Evolutionary conservation across 2,888 invertebrate species (phyloP), one percentile per base, ranked within the genome.

Genomic region (Pasiphila rectangulata): DNA sequence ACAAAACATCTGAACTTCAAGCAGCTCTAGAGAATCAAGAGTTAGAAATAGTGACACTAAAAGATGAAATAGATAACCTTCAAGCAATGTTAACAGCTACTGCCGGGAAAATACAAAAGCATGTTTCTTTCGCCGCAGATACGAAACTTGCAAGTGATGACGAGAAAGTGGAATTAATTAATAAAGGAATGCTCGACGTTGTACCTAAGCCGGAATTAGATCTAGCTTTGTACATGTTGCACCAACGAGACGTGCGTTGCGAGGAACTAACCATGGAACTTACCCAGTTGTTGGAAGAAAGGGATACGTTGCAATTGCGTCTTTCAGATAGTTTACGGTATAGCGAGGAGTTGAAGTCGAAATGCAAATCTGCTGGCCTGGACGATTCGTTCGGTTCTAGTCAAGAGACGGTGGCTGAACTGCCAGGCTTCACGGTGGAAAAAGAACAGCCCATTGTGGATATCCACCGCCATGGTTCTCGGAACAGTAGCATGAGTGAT

Each of bases 201-300:
- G 81, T 88, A 16, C 84, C 86, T 0, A 84, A 92, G 65, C 91
- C 93, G 0, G 95, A 96, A 74, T 79, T 96, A 40, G 95, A 96
- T 68, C 83, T 95, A 39, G 95, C 96, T 0, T 75, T 95, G 27
- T 95, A 95, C 68, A 94, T 95, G 93, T 82, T 96, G 39, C 96
- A 97, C 73, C 95, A 96, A 67, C 90, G 96, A 55, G 96, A 96
- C 60, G 94, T 96, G 47, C 90, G 95, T 0, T 95, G 95, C 72
- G 96, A 96, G 67, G 96, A 96, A 75, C 87, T 97, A 48, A 96
- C 96, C 0, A 90, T 94, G 64, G 96, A 97, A 72, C 83, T 97
- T 39, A 94, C 94, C 56, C 94, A 93, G 74, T 80, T 97, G 32
- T 78, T 96, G 34, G 96, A 96, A 74, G 96, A 96, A 74, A 90